These are phyloP conservation scores for Ctenicera cuprea DNA, from an alignment of 2,888 invertebrate genomes.

Conservation along the genomic window DNA sequence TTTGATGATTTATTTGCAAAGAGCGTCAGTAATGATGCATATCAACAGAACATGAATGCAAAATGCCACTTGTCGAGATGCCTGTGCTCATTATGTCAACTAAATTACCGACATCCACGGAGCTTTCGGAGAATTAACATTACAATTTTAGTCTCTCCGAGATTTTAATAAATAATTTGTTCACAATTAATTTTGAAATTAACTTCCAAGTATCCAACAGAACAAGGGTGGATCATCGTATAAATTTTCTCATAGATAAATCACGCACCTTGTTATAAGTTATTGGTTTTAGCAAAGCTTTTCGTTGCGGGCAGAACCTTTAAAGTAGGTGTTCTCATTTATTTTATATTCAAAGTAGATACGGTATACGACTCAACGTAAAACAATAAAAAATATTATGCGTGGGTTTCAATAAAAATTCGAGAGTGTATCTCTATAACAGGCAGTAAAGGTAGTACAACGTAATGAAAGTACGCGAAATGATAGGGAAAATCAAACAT, in stretches of 20 bases:
- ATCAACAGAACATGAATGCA: constrained; percentile 7
- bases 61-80: constrained; percentile 7
- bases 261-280: constrained; percentile 1
- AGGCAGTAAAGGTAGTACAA: background rate
- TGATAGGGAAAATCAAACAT: constrained; percentile 1
- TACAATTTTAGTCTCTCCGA: background rate
- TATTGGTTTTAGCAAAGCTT: background rate
- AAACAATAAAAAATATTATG: constrained; percentile 6
- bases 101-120: background rate
- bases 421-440: background rate
- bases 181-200: constrained; percentile 37
- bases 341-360: background rate
- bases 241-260: constrained; percentile 21
- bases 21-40: background rate
- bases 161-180: constrained; percentile 28
- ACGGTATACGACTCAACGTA: background rate
- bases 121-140: background rate
- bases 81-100: constrained; percentile 13
- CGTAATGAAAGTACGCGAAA: background rate
- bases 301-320: background rate
- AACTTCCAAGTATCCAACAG: constrained; percentile 13
- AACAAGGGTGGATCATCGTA: constrained; percentile 20
- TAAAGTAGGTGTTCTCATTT: background rate
- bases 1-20: constrained; percentile 13
- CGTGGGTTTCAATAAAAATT: background rate